Conservation (phyloP, 2,113 vertebrate species). For the Onychostoma macrolepis region DNA sequence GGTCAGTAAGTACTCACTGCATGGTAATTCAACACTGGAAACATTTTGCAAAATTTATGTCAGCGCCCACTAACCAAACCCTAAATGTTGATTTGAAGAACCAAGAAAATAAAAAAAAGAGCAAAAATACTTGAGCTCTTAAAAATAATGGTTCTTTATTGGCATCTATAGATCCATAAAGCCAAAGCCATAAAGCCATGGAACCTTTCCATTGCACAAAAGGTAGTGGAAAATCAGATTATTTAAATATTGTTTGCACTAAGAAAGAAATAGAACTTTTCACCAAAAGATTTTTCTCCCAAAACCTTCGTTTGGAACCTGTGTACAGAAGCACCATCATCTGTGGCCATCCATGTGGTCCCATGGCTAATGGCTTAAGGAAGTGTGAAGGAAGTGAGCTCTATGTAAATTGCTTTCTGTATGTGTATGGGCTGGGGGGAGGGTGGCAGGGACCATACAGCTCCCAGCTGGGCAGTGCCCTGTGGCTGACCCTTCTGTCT, state of each 20-base stretch:
- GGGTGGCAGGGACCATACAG: conserved; percentile 74
- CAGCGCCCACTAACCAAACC: not conserved
- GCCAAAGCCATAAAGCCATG: not conserved
- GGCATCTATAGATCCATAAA: not conserved
- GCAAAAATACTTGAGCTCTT: not conserved
- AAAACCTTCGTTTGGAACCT: not conserved
- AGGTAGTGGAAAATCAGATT: not conserved
- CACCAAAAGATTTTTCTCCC: not conserved
- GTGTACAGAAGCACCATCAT: conserved; percentile 7
- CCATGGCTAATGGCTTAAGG: conserved; percentile 53
- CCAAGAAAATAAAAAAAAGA: conserved; percentile 3
- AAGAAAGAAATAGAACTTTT: not conserved
- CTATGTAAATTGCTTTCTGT: conserved; percentile 60
- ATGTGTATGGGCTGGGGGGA: conserved; percentile 49
- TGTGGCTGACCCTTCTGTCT: conserved; percentile 81
- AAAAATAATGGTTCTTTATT: not conserved
- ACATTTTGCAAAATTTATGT: not conserved
- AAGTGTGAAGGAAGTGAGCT: conserved; percentile 62
- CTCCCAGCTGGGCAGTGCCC: conserved; percentile 84
- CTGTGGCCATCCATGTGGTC: conserved; percentile 43
- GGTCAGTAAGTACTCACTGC: not conserved
- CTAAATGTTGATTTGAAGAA: not conserved
- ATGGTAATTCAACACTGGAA: conserved; percentile 22
- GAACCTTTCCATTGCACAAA: not conserved
- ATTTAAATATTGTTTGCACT: not conserved